Conservation (phyloP, 2,797 vertebrate species). For the Alfaro cultratus region DNA sequence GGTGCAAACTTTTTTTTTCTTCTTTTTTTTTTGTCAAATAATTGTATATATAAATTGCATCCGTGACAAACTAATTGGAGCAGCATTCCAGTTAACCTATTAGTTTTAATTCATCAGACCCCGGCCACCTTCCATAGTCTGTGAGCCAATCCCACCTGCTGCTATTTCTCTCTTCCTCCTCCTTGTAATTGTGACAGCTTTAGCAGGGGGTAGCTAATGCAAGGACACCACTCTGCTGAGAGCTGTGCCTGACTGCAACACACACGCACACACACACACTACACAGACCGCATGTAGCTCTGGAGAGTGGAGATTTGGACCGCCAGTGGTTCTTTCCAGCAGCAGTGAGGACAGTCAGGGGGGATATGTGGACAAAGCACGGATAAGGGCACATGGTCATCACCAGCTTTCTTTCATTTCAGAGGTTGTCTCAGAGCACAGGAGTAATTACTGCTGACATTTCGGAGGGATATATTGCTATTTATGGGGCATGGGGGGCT, state of each 20-base stretch:
- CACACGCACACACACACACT: background rate
- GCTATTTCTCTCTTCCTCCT: conserved; percentile 45
- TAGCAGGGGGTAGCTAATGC: conserved; percentile 44
- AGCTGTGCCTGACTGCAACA: conserved; percentile 20
- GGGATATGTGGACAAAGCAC: conserved; percentile 17
- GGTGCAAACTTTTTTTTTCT: no score
- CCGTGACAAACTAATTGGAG: background rate
- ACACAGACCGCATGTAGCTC: background rate
- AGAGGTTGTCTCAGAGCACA: conserved; percentile 55
- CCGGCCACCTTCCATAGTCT: conserved; percentile 13
- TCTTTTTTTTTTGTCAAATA: background rate
- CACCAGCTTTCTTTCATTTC: conserved; percentile 55
- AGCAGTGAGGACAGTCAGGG: conserved; percentile 18
- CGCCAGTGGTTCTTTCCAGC: conserved; percentile 13
- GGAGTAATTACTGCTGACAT: conserved; percentile 73
- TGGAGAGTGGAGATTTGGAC: conserved; percentile 12
- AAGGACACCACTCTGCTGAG: conserved; percentile 27
- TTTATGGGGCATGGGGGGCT: conserved; percentile 51
- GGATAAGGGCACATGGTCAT: conserved; percentile 10
- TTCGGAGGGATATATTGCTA: conserved; percentile 66
- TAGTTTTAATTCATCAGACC: conserved; percentile 24
- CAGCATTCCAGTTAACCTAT: conserved; percentile 25
- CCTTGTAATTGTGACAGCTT: conserved; percentile 37
- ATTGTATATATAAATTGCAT: background rate
- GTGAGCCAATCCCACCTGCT: conserved; percentile 36